phyloP scores from a whole-genome alignment of 2,797 vertebrate genomes.

The Presbytis comata region DNA sequence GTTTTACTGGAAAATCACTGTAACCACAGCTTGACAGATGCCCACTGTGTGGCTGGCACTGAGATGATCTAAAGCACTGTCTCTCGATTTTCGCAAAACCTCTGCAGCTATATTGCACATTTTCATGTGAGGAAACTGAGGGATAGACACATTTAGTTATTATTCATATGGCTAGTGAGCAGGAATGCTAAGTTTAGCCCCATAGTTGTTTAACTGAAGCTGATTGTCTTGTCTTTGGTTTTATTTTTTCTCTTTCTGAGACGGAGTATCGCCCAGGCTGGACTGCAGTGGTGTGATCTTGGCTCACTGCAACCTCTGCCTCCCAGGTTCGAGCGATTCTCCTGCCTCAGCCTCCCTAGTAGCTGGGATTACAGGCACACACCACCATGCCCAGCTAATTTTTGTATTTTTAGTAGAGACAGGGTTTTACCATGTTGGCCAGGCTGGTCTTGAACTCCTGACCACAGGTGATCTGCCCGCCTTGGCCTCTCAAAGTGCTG shows the following conservation, averaged over 20 bases:
- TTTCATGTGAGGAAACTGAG: neutral
- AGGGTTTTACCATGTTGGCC: neutral
- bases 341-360: neutral
- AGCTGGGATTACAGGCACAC: too few relatives aligned
- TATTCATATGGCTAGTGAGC: neutral
- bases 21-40: accelerated
- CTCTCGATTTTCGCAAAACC: neutral
- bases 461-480: neutral
- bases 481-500: neutral
- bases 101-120: accelerated
- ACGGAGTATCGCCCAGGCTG: neutral
- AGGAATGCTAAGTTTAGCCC: neutral
- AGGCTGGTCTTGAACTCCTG: neutral
- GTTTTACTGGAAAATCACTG: neutral
- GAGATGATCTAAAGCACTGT: neutral
- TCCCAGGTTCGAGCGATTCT: neutral
- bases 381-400: neutral
- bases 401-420: neutral
- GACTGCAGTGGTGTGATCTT: neutral
- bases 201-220: accelerated
- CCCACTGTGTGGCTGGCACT: accelerated
- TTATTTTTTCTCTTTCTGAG: neutral
- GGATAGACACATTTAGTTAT: too few relatives aligned
- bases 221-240: neutral
- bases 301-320: neutral